Evolutionary conservation across 2,113 vertebrate genomes (phyloP).

Genomic region (Microcebus jonahi): DNA sequence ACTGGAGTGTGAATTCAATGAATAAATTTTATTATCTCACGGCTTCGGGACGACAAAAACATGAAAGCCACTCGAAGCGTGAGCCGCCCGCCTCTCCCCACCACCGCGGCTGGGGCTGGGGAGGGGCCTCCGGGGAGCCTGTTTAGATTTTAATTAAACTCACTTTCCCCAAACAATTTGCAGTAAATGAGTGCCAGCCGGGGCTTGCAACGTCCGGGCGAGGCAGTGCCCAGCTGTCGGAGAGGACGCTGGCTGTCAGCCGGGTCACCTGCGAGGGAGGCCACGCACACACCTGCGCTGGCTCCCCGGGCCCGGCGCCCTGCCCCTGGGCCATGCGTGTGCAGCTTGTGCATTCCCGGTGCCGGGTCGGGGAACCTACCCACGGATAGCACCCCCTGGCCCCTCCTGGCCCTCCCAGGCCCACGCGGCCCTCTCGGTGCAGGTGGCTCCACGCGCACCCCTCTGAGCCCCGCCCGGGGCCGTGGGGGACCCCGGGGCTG

Average conservation of each 20-base stretch:
- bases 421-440: too few species aligned
- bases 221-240: not conserved
- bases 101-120: fast-evolving
- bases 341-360: too few species aligned
- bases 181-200: conserved; percentile 19
- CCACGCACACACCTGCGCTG: fast-evolving
- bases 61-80: fast-evolving
- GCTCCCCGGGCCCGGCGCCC: not conserved
- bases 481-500: too few species aligned
- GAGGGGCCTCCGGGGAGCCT: not conserved
- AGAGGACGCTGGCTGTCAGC: fast-evolving
- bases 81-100: conserved; percentile 44
- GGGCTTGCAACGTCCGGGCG: not conserved
- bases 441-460: too few species aligned
- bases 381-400: too few species aligned
- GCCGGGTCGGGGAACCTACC: too few species aligned
- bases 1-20: conserved; percentile 80
- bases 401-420: too few species aligned
- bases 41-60: conserved; percentile 45
- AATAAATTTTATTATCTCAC: conserved; percentile 78
- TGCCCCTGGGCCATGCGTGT: too few species aligned
- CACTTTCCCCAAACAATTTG: conserved; percentile 48
- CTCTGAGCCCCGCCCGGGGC: too few species aligned
- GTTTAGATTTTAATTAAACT: conserved; percentile 61
- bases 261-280: fast-evolving